Percentiles rank a stretch among this genome's conserved stretches.
Conservation (phyloP, 2,888 invertebrate species). For the Drosophila eohydei region DNA sequence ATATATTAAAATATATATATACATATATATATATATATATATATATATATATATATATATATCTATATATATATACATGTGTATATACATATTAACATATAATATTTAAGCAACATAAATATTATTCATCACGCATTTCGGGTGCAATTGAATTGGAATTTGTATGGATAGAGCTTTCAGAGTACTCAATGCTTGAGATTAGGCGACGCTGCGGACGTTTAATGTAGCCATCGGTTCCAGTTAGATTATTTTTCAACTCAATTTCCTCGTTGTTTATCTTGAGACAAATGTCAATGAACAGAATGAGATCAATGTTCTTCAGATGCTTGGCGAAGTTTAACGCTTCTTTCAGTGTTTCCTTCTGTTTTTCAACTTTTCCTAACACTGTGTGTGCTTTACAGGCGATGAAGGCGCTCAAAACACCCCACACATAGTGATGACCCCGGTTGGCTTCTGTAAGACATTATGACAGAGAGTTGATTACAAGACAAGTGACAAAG, state of each 20-base stretch:
- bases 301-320: constrained; percentile 59
- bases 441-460: constrained; percentile 68
- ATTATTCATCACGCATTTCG: not conserved
- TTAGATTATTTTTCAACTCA: constrained; percentile 55
- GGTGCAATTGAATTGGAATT: not conserved
- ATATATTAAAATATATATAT: not conserved
- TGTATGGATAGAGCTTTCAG: not conserved
- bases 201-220: not conserved
- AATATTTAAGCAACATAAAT: not conserved
- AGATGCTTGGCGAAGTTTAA: constrained; percentile 58
- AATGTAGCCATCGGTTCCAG: constrained; percentile 2
- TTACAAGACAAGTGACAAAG: not conserved
- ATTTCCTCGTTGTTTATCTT: constrained; percentile 71
- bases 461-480: not conserved
- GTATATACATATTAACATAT: not conserved
- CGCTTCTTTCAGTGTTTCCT: constrained; percentile 68
- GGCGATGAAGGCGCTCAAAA: constrained; percentile 71
- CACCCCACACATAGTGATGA: constrained; percentile 74
- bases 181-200: not conserved
- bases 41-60: not conserved
- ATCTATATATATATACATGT: not conserved
- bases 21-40: not conserved
- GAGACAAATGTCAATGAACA: constrained; percentile 73
- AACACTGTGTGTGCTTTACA: constrained; percentile 79
- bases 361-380: constrained; percentile 78